Conservation (phyloP, 2,888 invertebrate species). For the Copidosoma aretas region DNA sequence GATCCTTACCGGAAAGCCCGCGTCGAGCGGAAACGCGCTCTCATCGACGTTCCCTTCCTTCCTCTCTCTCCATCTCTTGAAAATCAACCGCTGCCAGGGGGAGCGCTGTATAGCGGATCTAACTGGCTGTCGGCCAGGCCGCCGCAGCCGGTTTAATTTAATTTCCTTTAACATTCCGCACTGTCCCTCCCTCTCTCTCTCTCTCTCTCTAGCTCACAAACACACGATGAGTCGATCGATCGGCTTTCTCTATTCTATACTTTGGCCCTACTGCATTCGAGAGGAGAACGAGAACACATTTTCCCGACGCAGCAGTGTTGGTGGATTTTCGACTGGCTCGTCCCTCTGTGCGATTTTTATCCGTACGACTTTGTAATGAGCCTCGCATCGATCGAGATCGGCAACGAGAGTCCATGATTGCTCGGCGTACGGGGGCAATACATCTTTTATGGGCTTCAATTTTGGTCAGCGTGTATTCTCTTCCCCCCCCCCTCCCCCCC, state of each 20-base stretch:
- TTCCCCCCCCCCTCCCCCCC: too few relatives aligned
- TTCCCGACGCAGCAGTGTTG: slow-evolving; percentile 12
- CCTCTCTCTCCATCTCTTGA: slow-evolving; percentile 1
- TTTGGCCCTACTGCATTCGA: background rate
- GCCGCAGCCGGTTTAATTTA: slow-evolving; percentile 39
- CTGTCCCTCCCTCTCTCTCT: background rate
- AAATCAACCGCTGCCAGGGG: slow-evolving; percentile 28
- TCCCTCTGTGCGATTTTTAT: too few relatives aligned
- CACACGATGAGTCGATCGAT: slow-evolving; percentile 31
- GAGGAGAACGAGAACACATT: background rate
- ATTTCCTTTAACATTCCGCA: slow-evolving; percentile 38
- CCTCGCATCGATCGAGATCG: too few relatives aligned
- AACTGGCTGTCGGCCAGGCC: slow-evolving; percentile 37
- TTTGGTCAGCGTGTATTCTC: too few relatives aligned
- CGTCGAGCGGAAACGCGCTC: slow-evolving; percentile 17
- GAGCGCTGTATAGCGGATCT: too few relatives aligned
- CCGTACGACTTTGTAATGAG: too few relatives aligned
- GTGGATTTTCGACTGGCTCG: background rate
- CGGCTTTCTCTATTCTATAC: background rate
- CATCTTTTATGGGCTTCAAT: too few relatives aligned
- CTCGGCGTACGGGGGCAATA: too few relatives aligned
- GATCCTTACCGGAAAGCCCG: slow-evolving; percentile 27
- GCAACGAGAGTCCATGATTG: too few relatives aligned
- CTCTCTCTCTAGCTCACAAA: slow-evolving; percentile 12
- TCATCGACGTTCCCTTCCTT: background rate